Evolutionary conservation across 1,140 invertebrate species (phyloP).

Genomic region (Littorina saxatilis): DNA sequence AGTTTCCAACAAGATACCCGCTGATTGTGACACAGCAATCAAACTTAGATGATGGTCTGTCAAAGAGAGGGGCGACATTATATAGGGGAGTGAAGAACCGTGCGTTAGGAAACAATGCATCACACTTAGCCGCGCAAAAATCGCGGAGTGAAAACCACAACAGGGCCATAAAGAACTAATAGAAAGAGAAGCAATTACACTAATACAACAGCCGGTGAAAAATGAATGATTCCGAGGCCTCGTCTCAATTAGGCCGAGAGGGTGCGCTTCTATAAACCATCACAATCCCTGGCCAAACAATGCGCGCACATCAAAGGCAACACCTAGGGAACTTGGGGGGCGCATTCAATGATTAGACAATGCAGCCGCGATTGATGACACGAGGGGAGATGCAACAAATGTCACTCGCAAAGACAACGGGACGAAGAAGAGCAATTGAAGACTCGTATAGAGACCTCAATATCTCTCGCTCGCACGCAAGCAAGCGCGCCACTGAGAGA

Average conservation of each 20-base stretch:
- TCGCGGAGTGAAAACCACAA: background rate
- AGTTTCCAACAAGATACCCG: no score
- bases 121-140: conserved; percentile 1
- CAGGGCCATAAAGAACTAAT: conserved; percentile 19
- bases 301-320: conserved; percentile 9
- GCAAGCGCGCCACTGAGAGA: background rate
- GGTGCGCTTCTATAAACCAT: conserved; percentile 16
- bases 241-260: conserved; percentile 22
- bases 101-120: conserved; percentile 1
- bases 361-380: background rate
- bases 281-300: conserved; percentile 12
- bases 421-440: background rate
- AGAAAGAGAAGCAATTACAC: conserved; percentile 22
- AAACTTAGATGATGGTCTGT: no score
- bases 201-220: conserved; percentile 26
- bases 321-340: conserved; percentile 19
- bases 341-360: conserved; percentile 21
- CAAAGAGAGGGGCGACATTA: no score
- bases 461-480: background rate
- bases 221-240: conserved; percentile 1
- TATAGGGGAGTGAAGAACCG: no score
- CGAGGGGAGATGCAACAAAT: conserved; percentile 20
- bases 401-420: background rate
- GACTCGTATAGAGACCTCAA: no score
- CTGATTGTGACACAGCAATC: no score